Percentiles rank a stretch among this genome's conserved stretches.
phyloP scores from a whole-genome alignment of 2,113 vertebrate genomes.

The Brachyhypopomus gauderio region DNA sequence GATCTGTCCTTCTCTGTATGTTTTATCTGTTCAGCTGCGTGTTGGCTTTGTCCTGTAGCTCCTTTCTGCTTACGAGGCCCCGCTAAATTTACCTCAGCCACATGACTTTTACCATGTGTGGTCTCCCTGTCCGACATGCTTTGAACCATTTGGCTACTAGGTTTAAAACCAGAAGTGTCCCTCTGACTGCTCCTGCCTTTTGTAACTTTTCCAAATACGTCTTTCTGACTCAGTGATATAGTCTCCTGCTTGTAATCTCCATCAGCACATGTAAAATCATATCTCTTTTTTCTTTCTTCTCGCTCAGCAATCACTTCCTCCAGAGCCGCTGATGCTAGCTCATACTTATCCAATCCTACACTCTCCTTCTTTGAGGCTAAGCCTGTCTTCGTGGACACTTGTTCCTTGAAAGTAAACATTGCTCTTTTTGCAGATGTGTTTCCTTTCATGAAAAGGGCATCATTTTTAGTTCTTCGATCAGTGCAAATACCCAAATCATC shows the following conservation, averaged over 20 bases:
- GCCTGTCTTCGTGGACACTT: constrained; percentile 51
- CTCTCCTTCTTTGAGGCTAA: constrained; percentile 50
- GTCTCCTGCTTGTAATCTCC: constrained; percentile 43
- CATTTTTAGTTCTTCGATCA: constrained; percentile 66
- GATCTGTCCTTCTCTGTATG: constrained; percentile 21
- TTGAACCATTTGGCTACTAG: constrained; percentile 54
- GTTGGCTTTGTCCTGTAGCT: constrained; percentile 19
- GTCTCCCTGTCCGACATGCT: constrained; percentile 63
- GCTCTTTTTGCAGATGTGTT: constrained; percentile 69
- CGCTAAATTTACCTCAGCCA: constrained; percentile 43
- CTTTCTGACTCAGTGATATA: constrained; percentile 42
- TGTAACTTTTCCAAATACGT: constrained; percentile 58
- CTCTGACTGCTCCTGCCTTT: constrained; percentile 61
- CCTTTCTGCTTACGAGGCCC: constrained; percentile 42
- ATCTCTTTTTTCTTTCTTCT: constrained; percentile 50
- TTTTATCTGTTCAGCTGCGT: constrained; percentile 34
- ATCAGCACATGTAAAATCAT: constrained; percentile 31
- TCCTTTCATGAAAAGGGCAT: constrained; percentile 67
- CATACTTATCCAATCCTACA: constrained; percentile 64
- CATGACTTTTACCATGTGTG: constrained; percentile 50
- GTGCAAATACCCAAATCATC: constrained; percentile 60
- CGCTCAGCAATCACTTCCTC: constrained; percentile 73
- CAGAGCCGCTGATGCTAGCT: constrained; percentile 70
- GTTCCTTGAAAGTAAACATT: constrained; percentile 63
- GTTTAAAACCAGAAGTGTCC: constrained; percentile 31